Evolutionary conservation across 1,140 invertebrate genomes (phyloP).

Genomic region (Polypedilum vanderplanki): DNA sequence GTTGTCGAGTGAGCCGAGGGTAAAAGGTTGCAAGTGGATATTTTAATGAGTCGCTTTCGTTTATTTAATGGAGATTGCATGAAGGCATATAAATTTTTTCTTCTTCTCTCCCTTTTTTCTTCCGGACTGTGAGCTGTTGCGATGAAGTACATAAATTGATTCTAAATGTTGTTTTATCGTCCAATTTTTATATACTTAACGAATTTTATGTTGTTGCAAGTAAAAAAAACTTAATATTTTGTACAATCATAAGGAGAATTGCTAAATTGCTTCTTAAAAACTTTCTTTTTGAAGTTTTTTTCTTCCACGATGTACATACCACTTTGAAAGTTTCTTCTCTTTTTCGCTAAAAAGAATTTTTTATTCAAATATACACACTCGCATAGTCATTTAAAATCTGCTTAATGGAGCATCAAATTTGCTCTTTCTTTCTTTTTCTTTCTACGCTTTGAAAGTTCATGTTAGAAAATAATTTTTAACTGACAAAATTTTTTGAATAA

Average conservation of each 20-base stretch:
- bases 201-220: not conserved
- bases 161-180: slow-evolving; percentile 13
- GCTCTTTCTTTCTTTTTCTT: too few relatives aligned
- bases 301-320: not conserved
- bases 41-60: not conserved
- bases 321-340: not conserved
- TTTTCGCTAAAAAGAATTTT: not conserved
- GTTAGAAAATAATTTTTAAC: too few relatives aligned
- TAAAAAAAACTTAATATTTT: not conserved
- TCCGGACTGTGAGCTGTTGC: not conserved
- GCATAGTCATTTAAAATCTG: slow-evolving; percentile 7
- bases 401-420: slow-evolving; percentile 18
- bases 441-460: too few relatives aligned
- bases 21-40: not conserved
- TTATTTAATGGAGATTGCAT: not conserved
- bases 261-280: not conserved
- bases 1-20: not conserved
- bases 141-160: not conserved
- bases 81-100: not conserved
- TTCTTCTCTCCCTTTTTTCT: too few relatives aligned
- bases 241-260: not conserved
- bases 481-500: too few relatives aligned
- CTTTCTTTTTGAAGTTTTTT: not conserved
- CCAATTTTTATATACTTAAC: not conserved
- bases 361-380: not conserved